A percentile compares a stretch with the other conserved stretches of the same genome.
phyloP scores from a whole-genome alignment of 2,113 vertebrate genomes.

The Scomber japonicus region DNA sequence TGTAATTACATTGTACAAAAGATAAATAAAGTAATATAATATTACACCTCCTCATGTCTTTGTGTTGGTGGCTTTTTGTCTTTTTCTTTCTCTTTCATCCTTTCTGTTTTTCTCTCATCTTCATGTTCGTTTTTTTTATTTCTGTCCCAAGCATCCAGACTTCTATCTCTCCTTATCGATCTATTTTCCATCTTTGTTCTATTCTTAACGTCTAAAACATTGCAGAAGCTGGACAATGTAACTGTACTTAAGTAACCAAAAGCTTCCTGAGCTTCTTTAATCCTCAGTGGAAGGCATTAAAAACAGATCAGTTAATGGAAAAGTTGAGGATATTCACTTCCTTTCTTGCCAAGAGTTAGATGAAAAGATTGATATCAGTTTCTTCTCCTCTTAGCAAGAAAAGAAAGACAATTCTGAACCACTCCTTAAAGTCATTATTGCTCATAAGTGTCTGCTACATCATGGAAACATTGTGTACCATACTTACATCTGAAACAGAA shows the following conservation, averaged over 20 bases:
- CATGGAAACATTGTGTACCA: too few relatives aligned
- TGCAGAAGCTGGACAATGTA: not conserved
- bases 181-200: not conserved
- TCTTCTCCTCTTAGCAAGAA: too few relatives aligned
- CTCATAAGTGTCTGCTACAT: not conserved
- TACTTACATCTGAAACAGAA: not conserved
- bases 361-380: too few relatives aligned
- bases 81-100: not conserved
- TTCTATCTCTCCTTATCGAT: not conserved
- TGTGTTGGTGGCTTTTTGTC: slow-evolving; percentile 1
- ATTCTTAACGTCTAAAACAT: not conserved
- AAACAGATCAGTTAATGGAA: too few relatives aligned
- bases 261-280: not conserved
- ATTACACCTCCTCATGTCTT: slow-evolving; percentile 69
- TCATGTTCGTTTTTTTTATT: not conserved
- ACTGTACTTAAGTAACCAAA: not conserved
- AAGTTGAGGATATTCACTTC: too few relatives aligned
- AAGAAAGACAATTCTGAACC: too few relatives aligned
- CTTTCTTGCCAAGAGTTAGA: not conserved
- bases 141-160: not conserved
- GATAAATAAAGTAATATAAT: slow-evolving; percentile 91
- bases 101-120: not conserved
- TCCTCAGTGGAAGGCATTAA: not conserved
- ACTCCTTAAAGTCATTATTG: too few relatives aligned
- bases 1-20: slow-evolving; percentile 91